Evolutionary conservation across 2,113 vertebrate species (phyloP).

Genomic region (Indicator maculatus): DNA sequence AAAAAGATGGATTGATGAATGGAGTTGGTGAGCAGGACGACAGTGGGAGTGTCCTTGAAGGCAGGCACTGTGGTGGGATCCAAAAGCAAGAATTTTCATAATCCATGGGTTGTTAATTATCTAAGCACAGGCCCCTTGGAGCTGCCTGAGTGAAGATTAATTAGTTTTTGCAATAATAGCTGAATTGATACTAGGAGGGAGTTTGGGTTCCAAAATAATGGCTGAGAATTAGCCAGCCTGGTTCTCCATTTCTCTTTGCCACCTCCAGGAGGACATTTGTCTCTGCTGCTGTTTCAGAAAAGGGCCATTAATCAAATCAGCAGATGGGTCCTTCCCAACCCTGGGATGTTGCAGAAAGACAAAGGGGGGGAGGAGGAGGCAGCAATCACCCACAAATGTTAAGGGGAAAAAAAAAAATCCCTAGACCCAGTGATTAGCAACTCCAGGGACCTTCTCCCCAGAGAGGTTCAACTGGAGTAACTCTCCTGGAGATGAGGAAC

Average conservation of each 20-base stretch:
- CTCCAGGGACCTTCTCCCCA: background rate
- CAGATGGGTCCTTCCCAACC: constrained; percentile 70
- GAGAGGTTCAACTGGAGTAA: background rate
- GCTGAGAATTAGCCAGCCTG: constrained; percentile 73
- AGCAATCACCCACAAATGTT: background rate
- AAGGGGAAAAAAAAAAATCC: background rate
- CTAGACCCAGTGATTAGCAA: background rate
- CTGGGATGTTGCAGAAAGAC: constrained; percentile 20
- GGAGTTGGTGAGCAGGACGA: constrained; percentile 27
- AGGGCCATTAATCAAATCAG: constrained; percentile 74
- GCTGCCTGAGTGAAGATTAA: constrained; percentile 79
- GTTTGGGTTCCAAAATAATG: constrained; percentile 66
- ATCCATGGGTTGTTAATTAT: constrained; percentile 76
- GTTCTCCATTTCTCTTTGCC: constrained; percentile 69
- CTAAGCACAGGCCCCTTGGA: constrained; percentile 73
- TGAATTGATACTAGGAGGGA: constrained; percentile 72
- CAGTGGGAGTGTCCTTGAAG: constrained; percentile 30
- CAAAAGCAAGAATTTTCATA: constrained; percentile 71
- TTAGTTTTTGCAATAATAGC: constrained; percentile 80
- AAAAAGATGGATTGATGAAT: constrained; percentile 66
- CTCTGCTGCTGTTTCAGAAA: constrained; percentile 66
- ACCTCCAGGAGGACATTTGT: constrained; percentile 63
- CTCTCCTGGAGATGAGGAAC: background rate
- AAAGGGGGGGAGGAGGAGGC: constrained; percentile 26
- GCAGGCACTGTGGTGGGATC: constrained; percentile 46